These are phyloP conservation scores for Dermolepida albohirtum DNA, from an alignment of 2,888 invertebrate species.

Conservation along the genomic window DNA sequence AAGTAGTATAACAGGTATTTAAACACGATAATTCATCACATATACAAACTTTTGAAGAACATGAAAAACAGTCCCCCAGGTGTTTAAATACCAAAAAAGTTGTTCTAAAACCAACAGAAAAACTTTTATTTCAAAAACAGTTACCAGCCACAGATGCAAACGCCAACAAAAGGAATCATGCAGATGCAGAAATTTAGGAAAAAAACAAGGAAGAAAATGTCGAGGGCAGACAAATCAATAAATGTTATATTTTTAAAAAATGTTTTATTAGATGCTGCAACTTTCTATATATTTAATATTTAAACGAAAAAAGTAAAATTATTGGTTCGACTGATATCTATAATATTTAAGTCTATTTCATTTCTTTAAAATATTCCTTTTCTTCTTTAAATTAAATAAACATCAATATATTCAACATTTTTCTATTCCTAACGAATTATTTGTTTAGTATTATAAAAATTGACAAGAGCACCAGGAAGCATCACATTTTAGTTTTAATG, in stretches of 20 bases:
- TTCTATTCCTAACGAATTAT: no score
- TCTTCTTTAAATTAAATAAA: no score
- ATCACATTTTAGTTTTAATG: no score
- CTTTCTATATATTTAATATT: no score
- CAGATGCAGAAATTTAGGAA: slow-evolving; percentile 64
- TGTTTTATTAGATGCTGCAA: slow-evolving; percentile 6
- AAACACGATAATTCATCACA: slow-evolving; percentile 1
- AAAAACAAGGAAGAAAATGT: slow-evolving; percentile 52
- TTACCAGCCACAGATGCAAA: slow-evolving; percentile 65
- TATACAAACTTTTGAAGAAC: not conserved
- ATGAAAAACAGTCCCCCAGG: not conserved
- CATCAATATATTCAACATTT: no score
- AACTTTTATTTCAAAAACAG: slow-evolving; percentile 56
- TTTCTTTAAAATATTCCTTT: no score
- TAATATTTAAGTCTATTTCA: no score
- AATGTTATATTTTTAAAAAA: slow-evolving; percentile 29
- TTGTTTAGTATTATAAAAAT: no score
- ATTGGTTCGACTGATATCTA: not conserved
- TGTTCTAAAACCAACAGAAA: slow-evolving; percentile 43
- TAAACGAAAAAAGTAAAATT: not conserved
- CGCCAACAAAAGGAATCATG: slow-evolving; percentile 64
- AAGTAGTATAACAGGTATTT: slow-evolving; percentile 28
- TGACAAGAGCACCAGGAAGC: no score
- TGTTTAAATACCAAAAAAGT: slow-evolving; percentile 34
- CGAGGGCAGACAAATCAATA: slow-evolving; percentile 51